Evolutionary conservation across 1,140 invertebrate genomes (phyloP).

Genomic region (Dolichoris vasculosae): DNA sequence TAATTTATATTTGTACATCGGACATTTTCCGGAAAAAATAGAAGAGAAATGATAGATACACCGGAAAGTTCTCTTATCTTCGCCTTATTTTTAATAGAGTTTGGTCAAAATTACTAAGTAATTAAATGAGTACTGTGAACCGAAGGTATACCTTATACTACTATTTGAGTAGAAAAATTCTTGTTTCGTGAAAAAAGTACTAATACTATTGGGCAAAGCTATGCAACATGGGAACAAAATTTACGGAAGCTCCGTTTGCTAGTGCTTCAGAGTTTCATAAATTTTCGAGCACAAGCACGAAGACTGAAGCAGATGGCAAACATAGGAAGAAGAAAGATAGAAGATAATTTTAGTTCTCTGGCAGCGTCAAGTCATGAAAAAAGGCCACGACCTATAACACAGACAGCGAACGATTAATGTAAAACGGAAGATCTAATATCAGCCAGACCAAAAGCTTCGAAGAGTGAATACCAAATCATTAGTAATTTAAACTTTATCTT

Average conservation of each 20-base stretch:
- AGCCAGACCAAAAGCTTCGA: background rate
- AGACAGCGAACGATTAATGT: background rate
- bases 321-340: background rate
- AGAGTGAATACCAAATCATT: background rate
- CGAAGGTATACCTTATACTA: background rate
- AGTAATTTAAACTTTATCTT: background rate
- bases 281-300: slow-evolving; percentile 18
- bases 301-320: slow-evolving; percentile 22
- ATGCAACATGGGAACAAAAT: background rate
- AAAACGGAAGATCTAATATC: slow-evolving; percentile 8
- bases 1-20: no score
- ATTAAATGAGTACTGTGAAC: background rate
- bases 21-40: no score
- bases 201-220: background rate
- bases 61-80: background rate
- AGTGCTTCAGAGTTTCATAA: slow-evolving; percentile 11
- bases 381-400: background rate
- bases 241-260: slow-evolving; percentile 5
- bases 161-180: slow-evolving; percentile 21
- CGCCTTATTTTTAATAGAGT: background rate
- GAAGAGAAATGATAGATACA: no score
- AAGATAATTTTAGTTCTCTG: slow-evolving; percentile 16
- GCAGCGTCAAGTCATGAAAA: background rate
- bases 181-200: slow-evolving; percentile 3
- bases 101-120: background rate